Conservation (phyloP, 53 echinoderm and acorn worm species). For the Zoroaster sp. region DNA sequence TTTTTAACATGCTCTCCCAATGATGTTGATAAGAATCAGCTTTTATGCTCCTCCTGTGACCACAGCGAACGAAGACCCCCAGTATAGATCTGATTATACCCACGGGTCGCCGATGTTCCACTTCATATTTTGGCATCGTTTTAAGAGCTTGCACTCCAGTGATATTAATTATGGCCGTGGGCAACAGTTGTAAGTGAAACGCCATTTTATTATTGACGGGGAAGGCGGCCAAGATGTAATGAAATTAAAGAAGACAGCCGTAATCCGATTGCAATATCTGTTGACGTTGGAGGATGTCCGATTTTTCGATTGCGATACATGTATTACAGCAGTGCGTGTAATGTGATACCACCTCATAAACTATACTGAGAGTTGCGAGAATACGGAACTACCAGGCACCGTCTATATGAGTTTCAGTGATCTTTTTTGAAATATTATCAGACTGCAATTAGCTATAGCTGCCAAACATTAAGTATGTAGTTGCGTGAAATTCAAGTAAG, state of each 20-base stretch:
- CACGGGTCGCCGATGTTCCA: slow-evolving; percentile 6
- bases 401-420: no score
- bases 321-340: neutral
- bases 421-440: no score
- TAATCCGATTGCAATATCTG: slow-evolving; percentile 38
- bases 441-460: no score
- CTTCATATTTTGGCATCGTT: slow-evolving; percentile 4
- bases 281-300: slow-evolving; percentile 1
- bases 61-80: no score
- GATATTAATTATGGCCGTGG: slow-evolving; percentile 48
- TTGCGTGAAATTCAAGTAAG: no score
- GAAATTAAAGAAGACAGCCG: slow-evolving; percentile 20
- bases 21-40: neutral
- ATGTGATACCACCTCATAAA: no score
- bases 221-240: slow-evolving; percentile 19
- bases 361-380: no score
- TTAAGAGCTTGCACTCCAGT: neutral
- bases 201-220: slow-evolving; percentile 55
- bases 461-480: no score
- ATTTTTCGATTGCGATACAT: neutral
- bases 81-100: slow-evolving; percentile 53
- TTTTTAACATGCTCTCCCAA: neutral
- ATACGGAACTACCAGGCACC: no score
- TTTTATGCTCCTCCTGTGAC: neutral
- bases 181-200: slow-evolving; percentile 55